Evolutionary conservation across 2,797 vertebrate species (phyloP).

Genomic region (Parauchenoglanis punctatus): DNA sequence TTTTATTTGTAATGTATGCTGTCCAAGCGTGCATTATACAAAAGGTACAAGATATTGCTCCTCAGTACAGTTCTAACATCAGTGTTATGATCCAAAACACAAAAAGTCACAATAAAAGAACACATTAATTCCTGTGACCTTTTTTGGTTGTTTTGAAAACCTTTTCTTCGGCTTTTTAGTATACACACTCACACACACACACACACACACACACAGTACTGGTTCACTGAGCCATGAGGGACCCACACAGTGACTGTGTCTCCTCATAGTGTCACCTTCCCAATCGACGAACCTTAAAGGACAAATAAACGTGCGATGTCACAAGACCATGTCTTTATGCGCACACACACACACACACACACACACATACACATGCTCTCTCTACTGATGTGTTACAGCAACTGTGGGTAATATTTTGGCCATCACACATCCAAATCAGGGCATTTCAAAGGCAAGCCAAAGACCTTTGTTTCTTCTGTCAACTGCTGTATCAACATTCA

Average conservation of each 20-base stretch:
- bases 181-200: conserved; percentile 33
- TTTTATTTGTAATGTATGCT: neutral
- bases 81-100: conserved; percentile 11
- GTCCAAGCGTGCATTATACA: no score
- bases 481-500: conserved; percentile 41
- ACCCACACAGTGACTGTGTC: neutral
- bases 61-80: neutral
- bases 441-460: conserved; percentile 18
- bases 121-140: conserved; percentile 12
- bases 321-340: neutral
- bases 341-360: neutral
- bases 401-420: conserved; percentile 18
- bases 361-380: neutral
- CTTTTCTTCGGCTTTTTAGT: conserved; percentile 61
- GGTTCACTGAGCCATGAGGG: conserved; percentile 3
- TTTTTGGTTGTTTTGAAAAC: conserved; percentile 55
- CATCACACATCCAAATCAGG: conserved; percentile 29
- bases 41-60: no score
- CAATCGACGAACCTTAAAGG: conserved; percentile 14
- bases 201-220: conserved; percentile 35
- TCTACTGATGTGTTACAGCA: conserved; percentile 10
- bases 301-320: conserved; percentile 15
- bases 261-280: conserved; percentile 20
- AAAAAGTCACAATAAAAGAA: conserved; percentile 16
- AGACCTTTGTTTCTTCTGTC: conserved; percentile 40